These are phyloP conservation scores for Pachypanchax playfairii DNA, from an alignment of 2,113 vertebrate species.

Conservation along the genomic window DNA sequence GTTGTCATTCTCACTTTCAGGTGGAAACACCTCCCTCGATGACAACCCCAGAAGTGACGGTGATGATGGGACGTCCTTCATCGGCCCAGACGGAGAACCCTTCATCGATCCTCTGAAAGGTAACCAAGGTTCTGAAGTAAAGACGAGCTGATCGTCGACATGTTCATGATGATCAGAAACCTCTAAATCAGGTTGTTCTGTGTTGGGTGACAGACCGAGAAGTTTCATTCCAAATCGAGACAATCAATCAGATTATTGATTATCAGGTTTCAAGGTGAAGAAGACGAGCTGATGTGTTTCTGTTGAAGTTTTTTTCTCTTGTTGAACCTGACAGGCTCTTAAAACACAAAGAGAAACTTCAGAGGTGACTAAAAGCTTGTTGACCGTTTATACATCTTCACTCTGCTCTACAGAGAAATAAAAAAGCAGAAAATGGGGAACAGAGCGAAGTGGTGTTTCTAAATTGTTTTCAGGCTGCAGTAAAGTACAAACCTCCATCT, in stretches of 20 bases:
- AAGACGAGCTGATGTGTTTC: background rate
- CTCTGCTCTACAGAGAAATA: no score
- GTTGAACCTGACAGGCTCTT: no score
- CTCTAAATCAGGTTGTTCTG: no score
- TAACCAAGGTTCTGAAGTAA: no score
- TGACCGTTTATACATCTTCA: background rate
- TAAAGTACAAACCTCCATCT: background rate
- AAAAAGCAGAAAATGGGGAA: background rate
- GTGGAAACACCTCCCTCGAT: conserved; percentile 87
- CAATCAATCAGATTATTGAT: background rate
- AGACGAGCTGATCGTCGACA: no score
- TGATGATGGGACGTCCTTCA: conserved; percentile 93
- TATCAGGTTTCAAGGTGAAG: background rate
- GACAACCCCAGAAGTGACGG: conserved; percentile 92
- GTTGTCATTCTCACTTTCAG: conserved; percentile 69
- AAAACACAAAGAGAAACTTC: background rate
- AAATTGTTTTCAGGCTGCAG: background rate
- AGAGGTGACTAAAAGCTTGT: background rate
- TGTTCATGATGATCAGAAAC: no score
- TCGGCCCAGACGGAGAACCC: conserved; percentile 86
- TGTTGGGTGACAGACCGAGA: background rate
- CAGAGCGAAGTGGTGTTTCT: background rate
- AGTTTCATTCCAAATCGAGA: background rate
- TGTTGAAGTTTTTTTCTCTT: no score
- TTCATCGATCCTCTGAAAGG: conserved; percentile 94